Conservation (phyloP, 2,888 invertebrate species). For the Catocala fraxini region DNA sequence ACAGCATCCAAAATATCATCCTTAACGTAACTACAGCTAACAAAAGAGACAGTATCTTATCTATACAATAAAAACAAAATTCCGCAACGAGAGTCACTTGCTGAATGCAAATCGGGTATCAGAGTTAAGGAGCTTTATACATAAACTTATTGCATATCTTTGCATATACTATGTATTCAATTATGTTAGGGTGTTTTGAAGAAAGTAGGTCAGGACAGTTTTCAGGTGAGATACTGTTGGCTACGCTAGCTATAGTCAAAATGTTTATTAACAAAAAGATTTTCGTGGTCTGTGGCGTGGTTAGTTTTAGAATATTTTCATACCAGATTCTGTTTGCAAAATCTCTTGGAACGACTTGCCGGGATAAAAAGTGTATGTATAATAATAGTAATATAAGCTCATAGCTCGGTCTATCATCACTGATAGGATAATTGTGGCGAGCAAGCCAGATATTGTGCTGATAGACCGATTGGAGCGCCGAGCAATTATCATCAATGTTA, state of each 20-base stretch:
- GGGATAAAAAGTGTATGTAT: no score
- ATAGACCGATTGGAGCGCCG: no score
- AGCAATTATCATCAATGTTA: no score
- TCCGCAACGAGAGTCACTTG: conserved; percentile 45
- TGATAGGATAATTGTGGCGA: no score
- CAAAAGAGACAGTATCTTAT: conserved; percentile 57
- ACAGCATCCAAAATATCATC: conserved; percentile 17
- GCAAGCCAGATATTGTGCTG: no score
- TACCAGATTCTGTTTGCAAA: background rate
- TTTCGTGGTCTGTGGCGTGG: no score
- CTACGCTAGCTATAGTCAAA: background rate
- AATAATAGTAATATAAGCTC: no score
- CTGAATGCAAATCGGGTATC: conserved; percentile 61
- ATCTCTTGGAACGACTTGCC: no score
- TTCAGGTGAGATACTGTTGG: background rate
- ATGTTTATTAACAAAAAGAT: background rate
- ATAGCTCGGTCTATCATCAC: no score
- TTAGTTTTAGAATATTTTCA: no score
- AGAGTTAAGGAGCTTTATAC: conserved; percentile 16
- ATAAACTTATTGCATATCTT: conserved; percentile 22
- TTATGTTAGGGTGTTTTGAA: background rate
- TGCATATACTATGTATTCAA: conserved; percentile 14
- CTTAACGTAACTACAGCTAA: conserved; percentile 17
- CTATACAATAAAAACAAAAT: conserved; percentile 64
- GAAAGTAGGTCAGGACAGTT: conserved; percentile 8